phyloP scores from a whole-genome alignment of 1,140 invertebrate genomes.

The Penaeus japonicus region DNA sequence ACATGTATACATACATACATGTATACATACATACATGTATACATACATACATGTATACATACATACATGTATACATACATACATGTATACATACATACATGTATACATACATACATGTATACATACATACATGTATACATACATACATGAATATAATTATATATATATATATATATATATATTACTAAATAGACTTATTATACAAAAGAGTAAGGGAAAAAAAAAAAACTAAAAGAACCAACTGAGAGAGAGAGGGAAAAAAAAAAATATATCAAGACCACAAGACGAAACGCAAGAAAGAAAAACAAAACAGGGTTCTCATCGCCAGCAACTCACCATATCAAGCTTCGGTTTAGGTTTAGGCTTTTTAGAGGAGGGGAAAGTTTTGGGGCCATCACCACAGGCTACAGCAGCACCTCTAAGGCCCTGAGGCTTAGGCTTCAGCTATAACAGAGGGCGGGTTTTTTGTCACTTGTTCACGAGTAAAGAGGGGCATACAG shows the following conservation, averaged over 20 bases:
- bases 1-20: background rate
- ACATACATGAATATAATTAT: no score
- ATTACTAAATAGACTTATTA: background rate
- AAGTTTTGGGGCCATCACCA: conserved; percentile 33
- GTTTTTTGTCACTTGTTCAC: no score
- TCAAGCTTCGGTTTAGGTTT: conserved; percentile 31
- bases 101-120: background rate
- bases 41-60: conserved; percentile 11
- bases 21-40: background rate
- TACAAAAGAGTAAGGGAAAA: background rate
- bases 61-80: background rate
- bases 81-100: background rate
- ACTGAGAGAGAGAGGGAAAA: no score
- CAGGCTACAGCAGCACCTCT: conserved; percentile 27
- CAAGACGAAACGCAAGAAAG: background rate
- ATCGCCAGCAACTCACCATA: conserved; percentile 9
- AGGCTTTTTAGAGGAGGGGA: conserved; percentile 34
- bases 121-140: background rate
- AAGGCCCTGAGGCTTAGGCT: conserved; percentile 18
- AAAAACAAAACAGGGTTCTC: background rate
- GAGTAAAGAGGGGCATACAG: no score
- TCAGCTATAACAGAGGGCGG: conserved; percentile 17
- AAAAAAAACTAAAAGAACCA: background rate
- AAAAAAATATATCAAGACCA: background rate
- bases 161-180: conserved; percentile 1